Conservation (phyloP, 2,888 invertebrate genomes). For the Drosophila hawaiiensis region DNA sequence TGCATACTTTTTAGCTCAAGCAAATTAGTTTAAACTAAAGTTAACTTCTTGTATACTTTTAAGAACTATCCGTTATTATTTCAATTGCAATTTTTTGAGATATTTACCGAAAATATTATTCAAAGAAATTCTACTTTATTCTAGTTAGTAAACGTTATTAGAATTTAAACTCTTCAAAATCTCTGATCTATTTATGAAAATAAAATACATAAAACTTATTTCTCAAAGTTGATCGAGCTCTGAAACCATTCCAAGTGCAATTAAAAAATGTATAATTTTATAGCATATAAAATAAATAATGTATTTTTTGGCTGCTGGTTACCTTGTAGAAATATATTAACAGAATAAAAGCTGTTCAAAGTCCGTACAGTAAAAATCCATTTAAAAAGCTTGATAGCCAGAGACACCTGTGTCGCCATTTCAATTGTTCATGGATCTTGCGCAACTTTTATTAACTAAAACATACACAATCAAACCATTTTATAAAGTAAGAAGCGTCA, state of each 20-base stretch:
- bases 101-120: not conserved
- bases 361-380: not conserved
- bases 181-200: too few relatives aligned
- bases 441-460: not conserved
- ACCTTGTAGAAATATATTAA: not conserved
- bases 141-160: not conserved
- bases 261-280: not conserved
- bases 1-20: conserved; percentile 37
- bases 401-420: not conserved
- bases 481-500: not conserved
- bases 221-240: not conserved
- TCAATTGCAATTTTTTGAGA: not conserved
- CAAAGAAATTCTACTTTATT: not conserved
- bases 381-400: not conserved
- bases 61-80: not conserved
- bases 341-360: not conserved
- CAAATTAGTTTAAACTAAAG: conserved; percentile 15
- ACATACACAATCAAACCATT: not conserved
- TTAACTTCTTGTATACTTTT: conserved; percentile 33
- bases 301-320: too few relatives aligned
- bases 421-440: conserved; percentile 6
- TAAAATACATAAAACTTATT: not conserved
- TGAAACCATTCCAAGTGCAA: not conserved
- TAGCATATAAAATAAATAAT: not conserved
- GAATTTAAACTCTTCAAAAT: not conserved